A percentile compares a stretch with the other conserved stretches of the same genome.
Evolutionary conservation across 2,797 vertebrate genomes (phyloP).

Genomic region (Zenarchopterus dispar): DNA sequence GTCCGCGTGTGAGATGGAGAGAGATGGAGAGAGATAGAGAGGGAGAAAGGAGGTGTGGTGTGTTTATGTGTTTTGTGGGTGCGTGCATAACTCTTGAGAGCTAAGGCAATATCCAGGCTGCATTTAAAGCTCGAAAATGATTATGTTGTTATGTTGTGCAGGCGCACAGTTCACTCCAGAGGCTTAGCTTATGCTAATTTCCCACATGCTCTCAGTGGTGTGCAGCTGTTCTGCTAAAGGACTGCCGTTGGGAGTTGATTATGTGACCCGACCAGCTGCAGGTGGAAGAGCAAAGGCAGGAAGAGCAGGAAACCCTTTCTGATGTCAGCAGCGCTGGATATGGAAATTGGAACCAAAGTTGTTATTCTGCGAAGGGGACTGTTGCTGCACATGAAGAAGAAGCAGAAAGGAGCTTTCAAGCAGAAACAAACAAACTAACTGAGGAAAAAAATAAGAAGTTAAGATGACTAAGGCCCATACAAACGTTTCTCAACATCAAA

Average conservation of each 20-base stretch:
- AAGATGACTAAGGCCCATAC: too few relatives aligned
- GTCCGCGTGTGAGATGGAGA: constrained; percentile 30
- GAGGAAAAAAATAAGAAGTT: too few relatives aligned
- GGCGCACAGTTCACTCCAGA: constrained; percentile 32
- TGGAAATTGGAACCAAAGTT: constrained; percentile 47
- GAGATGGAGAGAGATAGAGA: constrained; percentile 40
- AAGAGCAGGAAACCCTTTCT: constrained; percentile 65
- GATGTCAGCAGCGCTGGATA: constrained; percentile 60
- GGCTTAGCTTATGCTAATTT: constrained; percentile 63
- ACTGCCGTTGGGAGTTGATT: constrained; percentile 78
- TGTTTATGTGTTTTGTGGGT: constrained; percentile 48
- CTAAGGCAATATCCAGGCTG: constrained; percentile 42
- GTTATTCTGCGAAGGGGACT: constrained; percentile 9
- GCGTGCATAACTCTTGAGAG: constrained; percentile 40
- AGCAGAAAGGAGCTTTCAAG: background rate
- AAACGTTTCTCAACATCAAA: too few relatives aligned
- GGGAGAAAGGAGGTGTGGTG: constrained; percentile 21
- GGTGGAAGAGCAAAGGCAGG: constrained; percentile 64
- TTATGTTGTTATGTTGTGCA: constrained; percentile 54
- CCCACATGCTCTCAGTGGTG: constrained; percentile 69
- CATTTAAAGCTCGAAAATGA: constrained; percentile 54
- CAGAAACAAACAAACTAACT: too few relatives aligned
- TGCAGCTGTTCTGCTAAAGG: constrained; percentile 76
- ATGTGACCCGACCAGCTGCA: constrained; percentile 75
- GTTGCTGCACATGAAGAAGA: constrained; percentile 7